Percentiles rank a stretch among this genome's conserved stretches.
These are phyloP conservation scores for Sebastes baramenuke DNA, from an alignment of 2,797 vertebrate species.

Conservation along the genomic window DNA sequence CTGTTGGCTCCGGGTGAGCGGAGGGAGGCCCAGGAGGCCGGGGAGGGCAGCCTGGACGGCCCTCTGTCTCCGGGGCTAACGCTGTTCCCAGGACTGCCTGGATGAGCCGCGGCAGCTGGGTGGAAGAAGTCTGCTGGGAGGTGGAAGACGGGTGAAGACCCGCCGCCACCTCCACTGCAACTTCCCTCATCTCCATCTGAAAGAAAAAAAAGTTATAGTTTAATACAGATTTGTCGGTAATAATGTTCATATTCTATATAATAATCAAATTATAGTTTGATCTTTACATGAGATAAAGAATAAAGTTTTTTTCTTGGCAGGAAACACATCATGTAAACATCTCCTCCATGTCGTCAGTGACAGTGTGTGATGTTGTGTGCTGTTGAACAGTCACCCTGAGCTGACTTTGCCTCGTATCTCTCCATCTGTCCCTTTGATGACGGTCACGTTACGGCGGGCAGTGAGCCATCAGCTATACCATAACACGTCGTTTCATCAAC, in stretches of 20 bases:
- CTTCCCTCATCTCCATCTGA: constrained; percentile 53
- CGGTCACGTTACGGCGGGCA: neutral
- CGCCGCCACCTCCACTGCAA: constrained; percentile 27
- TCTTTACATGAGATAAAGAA: neutral
- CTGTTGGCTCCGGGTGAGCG: constrained; percentile 88
- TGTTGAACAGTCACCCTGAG: neutral
- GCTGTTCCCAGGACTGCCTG: constrained; percentile 59
- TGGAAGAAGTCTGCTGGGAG: constrained; percentile 92
- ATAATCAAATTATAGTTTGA: neutral
- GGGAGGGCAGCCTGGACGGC: constrained; percentile 78
- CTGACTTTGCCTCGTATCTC: constrained; percentile 1
- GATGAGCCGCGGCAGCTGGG: constrained; percentile 83
- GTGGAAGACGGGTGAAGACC: constrained; percentile 81
- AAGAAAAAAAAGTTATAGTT: neutral
- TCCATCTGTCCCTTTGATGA: neutral
- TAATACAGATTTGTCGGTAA: neutral
- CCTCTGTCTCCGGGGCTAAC: constrained; percentile 50
- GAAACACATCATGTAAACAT: neutral
- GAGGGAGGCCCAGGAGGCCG: constrained; percentile 92
- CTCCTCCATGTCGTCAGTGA: neutral
- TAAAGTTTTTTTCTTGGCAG: neutral
- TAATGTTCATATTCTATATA: neutral
- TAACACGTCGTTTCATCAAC: constrained; percentile 45
- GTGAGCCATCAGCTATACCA: constrained; percentile 2
- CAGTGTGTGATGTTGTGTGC: neutral